These are phyloP conservation scores for Notothenia rossii DNA, from an alignment of 2,113 vertebrate genomes.

Conservation along the genomic window DNA sequence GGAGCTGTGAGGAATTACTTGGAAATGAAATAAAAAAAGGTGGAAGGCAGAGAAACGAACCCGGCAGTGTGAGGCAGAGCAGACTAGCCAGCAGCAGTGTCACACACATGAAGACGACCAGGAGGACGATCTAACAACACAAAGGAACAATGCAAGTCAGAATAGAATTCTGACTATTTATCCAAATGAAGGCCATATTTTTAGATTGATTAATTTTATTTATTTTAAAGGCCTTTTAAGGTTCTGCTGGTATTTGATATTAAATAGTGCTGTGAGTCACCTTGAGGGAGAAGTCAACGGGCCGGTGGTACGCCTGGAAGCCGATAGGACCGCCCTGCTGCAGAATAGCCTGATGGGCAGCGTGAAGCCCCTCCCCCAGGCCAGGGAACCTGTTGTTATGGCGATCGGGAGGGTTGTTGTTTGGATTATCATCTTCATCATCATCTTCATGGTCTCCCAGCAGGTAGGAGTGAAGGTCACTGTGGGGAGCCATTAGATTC, in stretches of 20 bases:
- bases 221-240: too few species aligned
- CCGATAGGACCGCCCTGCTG: conserved; percentile 94
- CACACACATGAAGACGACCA: conserved; percentile 95
- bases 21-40: neutral
- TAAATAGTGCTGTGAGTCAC: conserved; percentile 70
- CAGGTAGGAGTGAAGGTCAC: conserved; percentile 96
- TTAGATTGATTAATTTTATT: too few species aligned
- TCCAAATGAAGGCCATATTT: too few species aligned
- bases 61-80: conserved; percentile 96
- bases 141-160: neutral
- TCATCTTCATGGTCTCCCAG: conserved; percentile 95
- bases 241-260: neutral
- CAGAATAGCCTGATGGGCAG: conserved; percentile 96
- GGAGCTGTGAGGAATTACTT: neutral
- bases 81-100: conserved; percentile 94
- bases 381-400: conserved; percentile 91
- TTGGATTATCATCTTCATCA: conserved; percentile 88
- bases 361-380: conserved; percentile 94
- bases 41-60: conserved; percentile 75
- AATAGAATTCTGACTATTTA: neutral
- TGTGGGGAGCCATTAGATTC: conserved; percentile 62
- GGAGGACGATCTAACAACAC: conserved; percentile 87
- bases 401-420: conserved; percentile 72
- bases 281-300: conserved; percentile 92
- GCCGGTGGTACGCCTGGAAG: conserved; percentile 95